phyloP scores from a whole-genome alignment of 35 echinoderm and acorn worm species.

The Lytechinus variegatus region DNA sequence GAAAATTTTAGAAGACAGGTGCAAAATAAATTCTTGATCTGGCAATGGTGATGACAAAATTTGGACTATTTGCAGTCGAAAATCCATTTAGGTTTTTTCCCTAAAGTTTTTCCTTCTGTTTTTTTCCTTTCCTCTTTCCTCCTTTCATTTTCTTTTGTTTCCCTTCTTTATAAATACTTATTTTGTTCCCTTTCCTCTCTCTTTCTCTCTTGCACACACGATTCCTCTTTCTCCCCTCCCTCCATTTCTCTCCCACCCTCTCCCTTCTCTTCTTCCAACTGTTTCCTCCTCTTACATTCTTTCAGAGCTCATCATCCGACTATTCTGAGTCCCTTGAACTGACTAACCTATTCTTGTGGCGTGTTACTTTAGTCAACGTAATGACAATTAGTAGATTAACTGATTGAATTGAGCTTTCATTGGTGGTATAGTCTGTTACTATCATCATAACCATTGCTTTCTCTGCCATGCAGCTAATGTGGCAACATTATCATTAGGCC shows the following conservation, averaged over 20 bases:
- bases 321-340: not conserved
- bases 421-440: not conserved
- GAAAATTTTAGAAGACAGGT: not conserved
- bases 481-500: not conserved
- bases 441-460: constrained; percentile 3
- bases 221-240: not conserved
- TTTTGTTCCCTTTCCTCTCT: not conserved
- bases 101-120: not conserved
- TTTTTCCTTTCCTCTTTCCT: not conserved
- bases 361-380: not conserved
- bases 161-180: not conserved
- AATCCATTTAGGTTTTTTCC: not conserved
- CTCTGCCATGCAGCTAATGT: not conserved
- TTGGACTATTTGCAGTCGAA: not conserved
- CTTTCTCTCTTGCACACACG: not conserved
- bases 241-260: not conserved
- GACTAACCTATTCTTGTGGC: not conserved
- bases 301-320: not conserved
- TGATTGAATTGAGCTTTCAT: constrained; percentile 19
- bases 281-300: not conserved
- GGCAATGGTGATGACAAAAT: not conserved
- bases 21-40: no score
- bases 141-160: not conserved
- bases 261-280: not conserved
- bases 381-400: constrained; percentile 20